These are phyloP conservation scores for Ectemnius lituratus DNA, from an alignment of 2,888 invertebrate species.

Conservation along the genomic window DNA sequence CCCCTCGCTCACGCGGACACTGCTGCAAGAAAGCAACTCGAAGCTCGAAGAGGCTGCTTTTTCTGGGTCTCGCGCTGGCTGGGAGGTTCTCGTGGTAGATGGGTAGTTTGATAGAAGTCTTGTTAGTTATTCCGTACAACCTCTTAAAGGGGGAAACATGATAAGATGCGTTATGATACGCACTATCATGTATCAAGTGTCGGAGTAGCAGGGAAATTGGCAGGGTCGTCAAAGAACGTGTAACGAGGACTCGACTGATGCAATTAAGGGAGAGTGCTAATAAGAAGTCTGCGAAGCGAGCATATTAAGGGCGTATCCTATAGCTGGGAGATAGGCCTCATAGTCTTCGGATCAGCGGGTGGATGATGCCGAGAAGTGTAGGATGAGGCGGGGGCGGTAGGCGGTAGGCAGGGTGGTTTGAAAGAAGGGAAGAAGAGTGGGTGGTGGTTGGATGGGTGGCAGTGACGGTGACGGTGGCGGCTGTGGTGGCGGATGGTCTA, in stretches of 20 bases:
- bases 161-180: too few species aligned
- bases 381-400: constrained; percentile 10
- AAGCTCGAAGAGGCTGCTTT: constrained; percentile 34
- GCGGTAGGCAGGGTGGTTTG: constrained; percentile 41
- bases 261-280: too few species aligned
- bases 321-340: too few species aligned
- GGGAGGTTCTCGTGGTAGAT: constrained; percentile 3
- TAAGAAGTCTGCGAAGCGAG: too few species aligned
- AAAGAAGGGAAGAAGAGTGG: constrained; percentile 45
- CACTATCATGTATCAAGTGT: neutral
- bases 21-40: constrained; percentile 16
- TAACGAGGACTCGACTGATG: too few species aligned
- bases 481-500: constrained; percentile 47
- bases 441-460: constrained; percentile 31
- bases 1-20: constrained; percentile 20
- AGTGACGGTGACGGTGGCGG: constrained; percentile 20
- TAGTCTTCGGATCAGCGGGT: neutral
- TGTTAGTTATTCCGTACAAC: too few species aligned
- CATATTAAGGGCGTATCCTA: too few species aligned
- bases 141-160: too few species aligned
- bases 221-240: too few species aligned
- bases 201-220: constrained; percentile 5
- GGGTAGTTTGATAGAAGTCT: neutral
- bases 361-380: neutral
- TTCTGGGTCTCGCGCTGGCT: constrained; percentile 13